Evolutionary conservation across 1,140 invertebrate genomes (phyloP), one percentile per base, ranked within the genome.

Genomic region (Cyphomyrmex costatus): DNA sequence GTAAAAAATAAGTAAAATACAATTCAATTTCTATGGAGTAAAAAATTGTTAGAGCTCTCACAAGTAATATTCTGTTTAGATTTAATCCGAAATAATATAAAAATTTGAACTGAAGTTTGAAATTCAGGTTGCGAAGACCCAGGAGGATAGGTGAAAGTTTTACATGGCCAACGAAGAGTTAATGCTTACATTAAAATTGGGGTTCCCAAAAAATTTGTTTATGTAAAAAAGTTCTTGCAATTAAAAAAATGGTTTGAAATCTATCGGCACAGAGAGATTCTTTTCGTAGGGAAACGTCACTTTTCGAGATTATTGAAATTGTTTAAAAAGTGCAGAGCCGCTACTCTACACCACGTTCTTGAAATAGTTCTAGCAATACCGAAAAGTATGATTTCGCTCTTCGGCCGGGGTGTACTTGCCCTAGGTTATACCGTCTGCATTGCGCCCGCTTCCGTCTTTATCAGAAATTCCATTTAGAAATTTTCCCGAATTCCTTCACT

Each of bases 391-490:
- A 79, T 66, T 85, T 79, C 16, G 60, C 60, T 85, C 60, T 85
- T 36, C n/a, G n/a, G 68, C 42, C n/a, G 19, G 42, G 21, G 21
- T 46, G 70, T 30, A 63, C 46, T 68, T 58, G 83, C 73, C 36
- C 53, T 74, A 21, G 36, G 24, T 74, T 83, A 21, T 73, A 36
- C 51, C 21, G 24, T 82, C 66, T 21, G 66, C 79, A 16, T 58
- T 73, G 79, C 68, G 53, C 53, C 66, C 33, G 33, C 66, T 71
- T 24, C 21, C 21, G 66, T 73, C 79, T 73, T 83, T 83, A 83
- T 74, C 79, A 83, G 79, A 83, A 83, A 82, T 82, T 82, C 66
- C 79, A 82, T 46, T 73, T 82, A 60, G 79, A 82, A 82, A 83
- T 83, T 83, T 83, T 73, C 79, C 68, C 36, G 79, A 83, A 83